A percentile compares a stretch with the other conserved stretches of the same genome.
Evolutionary conservation across 2,797 vertebrate genomes (phyloP).

Genomic region (Argya squamiceps): DNA sequence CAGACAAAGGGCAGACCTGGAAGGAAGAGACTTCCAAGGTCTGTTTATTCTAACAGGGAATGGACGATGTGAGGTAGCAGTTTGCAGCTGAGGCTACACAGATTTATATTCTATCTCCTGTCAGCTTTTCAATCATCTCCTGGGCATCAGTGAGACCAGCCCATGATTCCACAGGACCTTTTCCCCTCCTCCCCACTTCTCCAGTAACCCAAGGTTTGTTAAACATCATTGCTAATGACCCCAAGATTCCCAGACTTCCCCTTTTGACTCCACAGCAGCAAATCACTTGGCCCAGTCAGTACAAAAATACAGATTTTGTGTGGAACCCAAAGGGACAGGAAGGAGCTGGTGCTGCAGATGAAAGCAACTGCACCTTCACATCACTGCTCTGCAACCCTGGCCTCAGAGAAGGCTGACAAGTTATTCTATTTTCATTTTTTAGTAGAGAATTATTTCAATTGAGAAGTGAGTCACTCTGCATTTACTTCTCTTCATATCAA

Average conservation of each 20-base stretch:
- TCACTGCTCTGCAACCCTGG: background rate
- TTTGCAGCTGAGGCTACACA: background rate
- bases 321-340: background rate
- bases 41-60: background rate
- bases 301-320: background rate
- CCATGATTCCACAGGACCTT: background rate
- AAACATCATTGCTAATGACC: background rate
- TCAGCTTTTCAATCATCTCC: slow-evolving; percentile 36
- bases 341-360: background rate
- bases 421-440: background rate
- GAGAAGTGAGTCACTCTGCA: background rate
- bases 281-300: background rate
- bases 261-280: background rate
- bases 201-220: background rate
- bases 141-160: background rate
- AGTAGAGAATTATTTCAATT: background rate
- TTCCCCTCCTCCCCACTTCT: background rate
- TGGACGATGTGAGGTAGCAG: background rate
- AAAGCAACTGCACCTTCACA: background rate
- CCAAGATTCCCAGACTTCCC: background rate
- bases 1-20: background rate
- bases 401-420: background rate
- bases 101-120: background rate
- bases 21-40: background rate
- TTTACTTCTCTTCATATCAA: background rate